These are phyloP conservation scores for Zaprionus gabonicus DNA, from an alignment of 1,140 invertebrate species.

Conservation along the genomic window DNA sequence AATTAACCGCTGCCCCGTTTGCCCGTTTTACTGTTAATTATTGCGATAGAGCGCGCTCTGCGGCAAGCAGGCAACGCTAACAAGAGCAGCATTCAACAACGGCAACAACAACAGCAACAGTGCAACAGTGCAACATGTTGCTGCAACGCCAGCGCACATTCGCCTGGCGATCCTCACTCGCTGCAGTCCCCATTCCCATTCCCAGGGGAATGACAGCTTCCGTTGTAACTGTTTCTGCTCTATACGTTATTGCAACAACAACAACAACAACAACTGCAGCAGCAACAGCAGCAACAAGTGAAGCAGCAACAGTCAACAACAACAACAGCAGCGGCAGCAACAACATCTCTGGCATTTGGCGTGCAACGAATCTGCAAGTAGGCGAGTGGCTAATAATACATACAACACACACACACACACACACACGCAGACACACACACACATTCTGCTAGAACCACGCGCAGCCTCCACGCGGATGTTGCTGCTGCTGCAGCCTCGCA, in stretches of 20 bases:
- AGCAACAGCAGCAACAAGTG: constrained; percentile 19
- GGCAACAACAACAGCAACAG: constrained; percentile 16
- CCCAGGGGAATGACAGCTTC: constrained; percentile 80
- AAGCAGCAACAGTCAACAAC: constrained; percentile 56
- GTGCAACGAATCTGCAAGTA: constrained; percentile 84
- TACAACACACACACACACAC: constrained; percentile 19
- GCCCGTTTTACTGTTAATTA: constrained; percentile 79
- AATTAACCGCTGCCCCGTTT: constrained; percentile 76
- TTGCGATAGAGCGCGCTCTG: constrained; percentile 58
- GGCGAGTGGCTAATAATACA: constrained; percentile 79
- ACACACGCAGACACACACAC: constrained; percentile 23
- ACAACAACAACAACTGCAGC: constrained; percentile 29
- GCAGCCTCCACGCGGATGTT: constrained; percentile 47
- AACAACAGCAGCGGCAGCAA: constrained; percentile 34
- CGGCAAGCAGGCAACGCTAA: constrained; percentile 21
- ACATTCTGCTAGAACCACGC: constrained; percentile 11
- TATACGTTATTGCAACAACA: constrained; percentile 75
- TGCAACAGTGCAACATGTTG: constrained; percentile 13
- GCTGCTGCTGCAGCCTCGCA: constrained; percentile 15
- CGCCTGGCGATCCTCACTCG: constrained; percentile 37
- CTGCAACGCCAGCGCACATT: constrained; percentile 63
- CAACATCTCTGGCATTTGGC: constrained; percentile 74
- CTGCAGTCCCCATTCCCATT: constrained; percentile 60
- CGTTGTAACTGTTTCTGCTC: constrained; percentile 81
- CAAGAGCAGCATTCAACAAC: constrained; percentile 34